phyloP scores from a whole-genome alignment of 2,888 invertebrate species.

The Osedax frankpressi region DNA sequence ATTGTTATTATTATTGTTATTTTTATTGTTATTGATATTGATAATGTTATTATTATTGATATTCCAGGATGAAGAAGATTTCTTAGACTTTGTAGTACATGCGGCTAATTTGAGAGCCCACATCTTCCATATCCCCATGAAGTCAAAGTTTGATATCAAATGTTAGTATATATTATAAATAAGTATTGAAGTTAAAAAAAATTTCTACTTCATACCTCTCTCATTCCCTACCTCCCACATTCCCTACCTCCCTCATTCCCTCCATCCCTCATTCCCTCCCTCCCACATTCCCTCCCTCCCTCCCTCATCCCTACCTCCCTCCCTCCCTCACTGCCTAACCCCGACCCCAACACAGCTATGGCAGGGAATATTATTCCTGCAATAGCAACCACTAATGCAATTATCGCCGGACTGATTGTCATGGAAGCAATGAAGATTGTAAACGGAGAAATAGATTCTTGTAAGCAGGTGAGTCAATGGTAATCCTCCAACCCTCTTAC shows the following conservation, averaged over 20 bases:
- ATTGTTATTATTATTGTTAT: too few species aligned
- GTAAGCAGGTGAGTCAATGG: slow-evolving; percentile 42
- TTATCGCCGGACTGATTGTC: slow-evolving; percentile 89
- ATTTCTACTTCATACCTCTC: too few species aligned
- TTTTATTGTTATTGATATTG: too few species aligned
- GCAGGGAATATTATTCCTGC: slow-evolving; percentile 99
- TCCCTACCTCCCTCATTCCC: too few species aligned
- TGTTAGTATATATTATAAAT: slow-evolving; percentile 54
- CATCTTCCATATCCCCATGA: slow-evolving; percentile 74
- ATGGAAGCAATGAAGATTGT: slow-evolving; percentile 70
- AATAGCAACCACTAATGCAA: slow-evolving; percentile 95
- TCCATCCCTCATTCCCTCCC: too few species aligned
- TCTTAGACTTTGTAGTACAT: slow-evolving; percentile 90
- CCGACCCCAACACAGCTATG: slow-evolving; percentile 55
- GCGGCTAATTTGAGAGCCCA: slow-evolving; percentile 82
- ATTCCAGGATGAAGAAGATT: slow-evolving; percentile 64
- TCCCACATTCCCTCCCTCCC: too few species aligned
- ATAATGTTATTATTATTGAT: too few species aligned
- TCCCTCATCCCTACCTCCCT: background rate
- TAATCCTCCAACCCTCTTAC: too few species aligned
- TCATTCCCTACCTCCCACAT: too few species aligned
- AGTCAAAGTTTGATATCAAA: slow-evolving; percentile 84
- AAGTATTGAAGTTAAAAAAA: too few species aligned
- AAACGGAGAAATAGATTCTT: slow-evolving; percentile 40
- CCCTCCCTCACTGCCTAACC: background rate